phyloP scores from a whole-genome alignment of 2,797 vertebrate species.

The Pelodytes ibericus region DNA sequence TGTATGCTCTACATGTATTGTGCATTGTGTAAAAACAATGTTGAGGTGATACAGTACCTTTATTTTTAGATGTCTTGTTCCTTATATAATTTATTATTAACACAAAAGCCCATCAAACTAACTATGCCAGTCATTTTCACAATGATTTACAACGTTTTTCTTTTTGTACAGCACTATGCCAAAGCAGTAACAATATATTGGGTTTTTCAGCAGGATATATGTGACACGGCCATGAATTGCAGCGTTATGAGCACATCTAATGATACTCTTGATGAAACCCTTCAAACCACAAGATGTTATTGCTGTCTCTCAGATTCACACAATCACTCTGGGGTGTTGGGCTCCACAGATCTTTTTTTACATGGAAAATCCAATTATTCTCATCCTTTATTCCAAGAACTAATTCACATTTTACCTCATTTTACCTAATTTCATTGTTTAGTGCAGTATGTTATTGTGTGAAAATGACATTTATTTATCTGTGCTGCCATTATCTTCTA shows the following conservation, averaged over 20 bases:
- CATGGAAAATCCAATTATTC: constrained; percentile 27
- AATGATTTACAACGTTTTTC: too few relatives aligned
- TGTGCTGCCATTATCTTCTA: neutral
- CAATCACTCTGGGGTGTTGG: neutral
- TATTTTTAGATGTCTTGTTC: too few relatives aligned
- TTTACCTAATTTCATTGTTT: neutral
- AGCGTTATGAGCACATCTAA: neutral
- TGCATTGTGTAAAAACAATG: too few relatives aligned
- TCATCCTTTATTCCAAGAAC: neutral
- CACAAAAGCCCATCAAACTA: too few relatives aligned
- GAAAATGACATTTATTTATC: neutral
- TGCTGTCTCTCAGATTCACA: neutral
- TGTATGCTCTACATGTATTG: too few relatives aligned
- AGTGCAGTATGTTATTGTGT: neutral
- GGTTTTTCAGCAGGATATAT: too few relatives aligned
- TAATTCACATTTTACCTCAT: neutral
- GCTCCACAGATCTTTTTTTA: neutral
- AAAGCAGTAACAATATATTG: too few relatives aligned
- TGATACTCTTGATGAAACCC: neutral
- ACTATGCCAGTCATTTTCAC: too few relatives aligned
- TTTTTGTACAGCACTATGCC: too few relatives aligned
- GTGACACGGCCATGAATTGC: too few relatives aligned
- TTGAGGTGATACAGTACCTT: too few relatives aligned
- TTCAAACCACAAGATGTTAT: neutral
- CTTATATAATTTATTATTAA: too few relatives aligned